Percentiles rank a stretch among this genome's conserved stretches.
phyloP scores from a whole-genome alignment of 1,140 invertebrate genomes.

The Lithobius niger region DNA sequence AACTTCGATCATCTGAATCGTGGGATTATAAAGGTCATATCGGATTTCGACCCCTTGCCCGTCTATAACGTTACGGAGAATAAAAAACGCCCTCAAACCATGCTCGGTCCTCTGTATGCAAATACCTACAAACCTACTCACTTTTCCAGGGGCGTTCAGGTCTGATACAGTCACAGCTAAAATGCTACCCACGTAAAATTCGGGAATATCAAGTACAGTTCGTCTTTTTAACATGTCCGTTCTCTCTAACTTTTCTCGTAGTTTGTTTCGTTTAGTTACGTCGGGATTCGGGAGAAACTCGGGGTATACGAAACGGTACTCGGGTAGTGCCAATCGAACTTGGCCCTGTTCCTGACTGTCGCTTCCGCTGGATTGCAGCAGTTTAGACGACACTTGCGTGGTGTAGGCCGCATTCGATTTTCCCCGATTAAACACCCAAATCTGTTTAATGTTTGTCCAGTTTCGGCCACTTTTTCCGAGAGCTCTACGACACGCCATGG shows the following conservation, averaged over 20 bases:
- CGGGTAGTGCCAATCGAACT: no score
- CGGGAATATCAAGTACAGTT: slow-evolving; percentile 71
- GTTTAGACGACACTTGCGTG: no score
- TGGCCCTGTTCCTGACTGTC: no score
- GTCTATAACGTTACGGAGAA: slow-evolving; percentile 85
- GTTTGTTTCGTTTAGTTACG: no score
- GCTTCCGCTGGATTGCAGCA: no score
- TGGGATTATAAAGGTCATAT: slow-evolving; percentile 91
- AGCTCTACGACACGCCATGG: no score
- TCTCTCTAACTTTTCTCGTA: slow-evolving; percentile 81
- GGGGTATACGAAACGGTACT: no score
- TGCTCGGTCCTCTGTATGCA: slow-evolving; percentile 70
- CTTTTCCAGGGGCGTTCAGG: slow-evolving; percentile 67
- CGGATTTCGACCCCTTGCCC: slow-evolving; percentile 73
- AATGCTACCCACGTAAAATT: slow-evolving; percentile 88
- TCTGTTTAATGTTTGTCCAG: no score
- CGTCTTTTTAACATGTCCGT: slow-evolving; percentile 83
- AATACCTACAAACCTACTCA: slow-evolving; percentile 86
- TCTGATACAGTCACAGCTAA: slow-evolving; percentile 85
- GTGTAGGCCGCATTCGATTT: no score
- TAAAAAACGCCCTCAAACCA: slow-evolving; percentile 71
- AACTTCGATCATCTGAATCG: slow-evolving; percentile 77
- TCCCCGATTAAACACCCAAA: no score
- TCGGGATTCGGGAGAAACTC: no score
- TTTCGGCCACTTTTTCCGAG: no score